These are phyloP conservation scores for Spodoptera litura DNA, from an alignment of 1,140 invertebrate species.

Conservation along the genomic window DNA sequence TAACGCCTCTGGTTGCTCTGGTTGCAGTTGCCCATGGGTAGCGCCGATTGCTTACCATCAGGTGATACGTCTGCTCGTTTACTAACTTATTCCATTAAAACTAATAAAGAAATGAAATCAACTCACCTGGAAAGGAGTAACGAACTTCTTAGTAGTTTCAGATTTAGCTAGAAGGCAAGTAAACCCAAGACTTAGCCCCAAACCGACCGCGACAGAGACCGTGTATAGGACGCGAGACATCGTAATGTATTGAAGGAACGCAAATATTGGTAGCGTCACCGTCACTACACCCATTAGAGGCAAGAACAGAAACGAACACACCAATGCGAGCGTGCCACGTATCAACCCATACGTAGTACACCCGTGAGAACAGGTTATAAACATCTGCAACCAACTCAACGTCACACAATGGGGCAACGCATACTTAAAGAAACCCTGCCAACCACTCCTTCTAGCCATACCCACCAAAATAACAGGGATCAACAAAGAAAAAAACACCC, in stretches of 20 bases:
- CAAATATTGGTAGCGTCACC: conserved; percentile 90
- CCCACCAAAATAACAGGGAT: conserved; percentile 91
- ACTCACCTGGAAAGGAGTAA: conserved; percentile 88
- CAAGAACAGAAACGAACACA: conserved; percentile 91
- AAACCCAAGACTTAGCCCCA: conserved; percentile 84
- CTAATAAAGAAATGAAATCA: conserved; percentile 41
- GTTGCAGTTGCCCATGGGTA: no score
- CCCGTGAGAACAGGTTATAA: conserved; percentile 92
- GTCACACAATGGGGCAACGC: conserved; percentile 94
- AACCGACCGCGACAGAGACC: conserved; percentile 85
- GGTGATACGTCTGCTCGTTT: no score
- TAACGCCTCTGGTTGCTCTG: no score
- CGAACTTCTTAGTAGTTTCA: conserved; percentile 87
- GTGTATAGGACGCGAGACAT: conserved; percentile 88
- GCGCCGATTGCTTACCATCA: no score
- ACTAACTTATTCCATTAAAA: background rate
- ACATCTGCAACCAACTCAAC: conserved; percentile 94
- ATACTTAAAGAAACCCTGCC: conserved; percentile 92
- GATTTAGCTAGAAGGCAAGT: conserved; percentile 89
- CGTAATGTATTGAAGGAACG: conserved; percentile 90
- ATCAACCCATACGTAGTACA: conserved; percentile 93
- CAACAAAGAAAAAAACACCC: conserved; percentile 91
- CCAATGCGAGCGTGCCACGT: conserved; percentile 91
- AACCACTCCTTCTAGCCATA: conserved; percentile 91
- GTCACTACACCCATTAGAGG: conserved; percentile 92